These are phyloP conservation scores for Prorops nasuta DNA, from an alignment of 1,140 invertebrate species.

Conservation along the genomic window DNA sequence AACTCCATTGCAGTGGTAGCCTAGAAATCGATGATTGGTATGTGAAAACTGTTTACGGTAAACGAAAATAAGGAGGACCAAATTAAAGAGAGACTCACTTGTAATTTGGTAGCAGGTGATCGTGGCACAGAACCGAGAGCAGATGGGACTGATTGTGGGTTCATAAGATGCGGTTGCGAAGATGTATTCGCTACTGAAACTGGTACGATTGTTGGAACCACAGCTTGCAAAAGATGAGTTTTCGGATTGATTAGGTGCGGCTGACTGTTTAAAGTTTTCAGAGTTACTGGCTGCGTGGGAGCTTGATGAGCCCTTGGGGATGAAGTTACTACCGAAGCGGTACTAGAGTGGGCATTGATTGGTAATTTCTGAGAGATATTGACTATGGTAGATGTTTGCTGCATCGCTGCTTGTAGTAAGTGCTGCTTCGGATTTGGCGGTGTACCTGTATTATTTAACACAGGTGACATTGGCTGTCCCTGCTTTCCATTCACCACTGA, in stretches of 20 bases:
- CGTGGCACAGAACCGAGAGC: conserved; percentile 43
- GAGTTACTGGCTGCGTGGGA: conserved; percentile 36
- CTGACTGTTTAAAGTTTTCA: conserved; percentile 48
- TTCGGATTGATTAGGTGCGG: conserved; percentile 54
- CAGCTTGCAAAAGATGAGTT: conserved; percentile 52
- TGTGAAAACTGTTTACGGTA: no score
- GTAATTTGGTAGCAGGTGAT: conserved; percentile 39
- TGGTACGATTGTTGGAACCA: conserved; percentile 52
- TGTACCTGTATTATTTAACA: conserved; percentile 40
- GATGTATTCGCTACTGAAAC: conserved; percentile 62
- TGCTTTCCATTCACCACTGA: conserved; percentile 29
- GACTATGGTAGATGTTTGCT: conserved; percentile 40
- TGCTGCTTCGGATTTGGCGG: conserved; percentile 50
- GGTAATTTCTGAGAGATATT: conserved; percentile 43
- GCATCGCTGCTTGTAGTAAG: conserved; percentile 46
- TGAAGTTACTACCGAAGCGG: conserved; percentile 24
- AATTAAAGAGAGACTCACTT: conserved; percentile 28
- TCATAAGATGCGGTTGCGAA: conserved; percentile 52
- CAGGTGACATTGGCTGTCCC: conserved; percentile 49
- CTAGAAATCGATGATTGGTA: no score
- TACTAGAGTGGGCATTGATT: conserved; percentile 36
- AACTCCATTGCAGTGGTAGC: conserved; percentile 53
- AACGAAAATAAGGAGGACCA: no score
- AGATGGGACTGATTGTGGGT: conserved; percentile 36
- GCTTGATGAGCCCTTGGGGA: conserved; percentile 45